These are phyloP conservation scores for Cydia fagiglandana DNA, from an alignment of 1,140 invertebrate genomes.

Conservation along the genomic window DNA sequence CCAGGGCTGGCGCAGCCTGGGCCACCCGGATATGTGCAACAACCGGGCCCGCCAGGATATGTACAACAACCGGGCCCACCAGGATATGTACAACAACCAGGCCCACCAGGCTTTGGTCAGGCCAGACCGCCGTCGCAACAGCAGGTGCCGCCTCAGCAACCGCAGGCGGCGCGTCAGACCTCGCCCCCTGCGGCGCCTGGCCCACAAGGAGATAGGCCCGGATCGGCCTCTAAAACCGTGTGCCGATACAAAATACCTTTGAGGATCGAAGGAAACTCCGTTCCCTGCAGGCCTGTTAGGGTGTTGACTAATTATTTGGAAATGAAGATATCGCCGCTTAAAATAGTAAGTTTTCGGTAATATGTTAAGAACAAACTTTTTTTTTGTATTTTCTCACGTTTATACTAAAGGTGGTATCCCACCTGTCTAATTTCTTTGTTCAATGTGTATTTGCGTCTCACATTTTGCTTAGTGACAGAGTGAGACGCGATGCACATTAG, in stretches of 20 bases:
- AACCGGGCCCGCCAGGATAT: neutral
- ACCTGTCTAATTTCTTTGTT: too few species aligned
- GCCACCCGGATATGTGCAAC: neutral
- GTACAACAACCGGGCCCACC: neutral
- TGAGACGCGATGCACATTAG: too few species aligned
- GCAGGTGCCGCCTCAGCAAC: constrained; percentile 10
- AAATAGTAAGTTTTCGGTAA: constrained; percentile 57
- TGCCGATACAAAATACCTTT: constrained; percentile 52
- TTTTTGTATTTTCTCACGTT: too few species aligned
- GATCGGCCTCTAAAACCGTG: constrained; percentile 7
- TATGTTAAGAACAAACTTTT: too few species aligned
- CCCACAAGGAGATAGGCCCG: constrained; percentile 1
- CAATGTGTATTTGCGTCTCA: too few species aligned
- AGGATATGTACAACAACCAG: neutral
- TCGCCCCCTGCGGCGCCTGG: constrained; percentile 2
- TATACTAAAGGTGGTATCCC: too few species aligned
- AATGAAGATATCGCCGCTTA: constrained; percentile 58
- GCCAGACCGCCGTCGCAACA: neutral
- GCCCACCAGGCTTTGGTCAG: neutral
- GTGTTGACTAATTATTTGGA: constrained; percentile 62
- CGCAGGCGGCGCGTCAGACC: neutral
- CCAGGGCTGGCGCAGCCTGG: neutral
- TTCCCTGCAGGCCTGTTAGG: constrained; percentile 37
- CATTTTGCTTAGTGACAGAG: too few species aligned
- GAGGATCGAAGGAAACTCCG: constrained; percentile 45